A percentile compares a stretch with the other conserved stretches of the same genome.
These are phyloP conservation scores for Penaeus vannamei DNA, from an alignment of 1,140 invertebrate genomes.

Conservation along the genomic window DNA sequence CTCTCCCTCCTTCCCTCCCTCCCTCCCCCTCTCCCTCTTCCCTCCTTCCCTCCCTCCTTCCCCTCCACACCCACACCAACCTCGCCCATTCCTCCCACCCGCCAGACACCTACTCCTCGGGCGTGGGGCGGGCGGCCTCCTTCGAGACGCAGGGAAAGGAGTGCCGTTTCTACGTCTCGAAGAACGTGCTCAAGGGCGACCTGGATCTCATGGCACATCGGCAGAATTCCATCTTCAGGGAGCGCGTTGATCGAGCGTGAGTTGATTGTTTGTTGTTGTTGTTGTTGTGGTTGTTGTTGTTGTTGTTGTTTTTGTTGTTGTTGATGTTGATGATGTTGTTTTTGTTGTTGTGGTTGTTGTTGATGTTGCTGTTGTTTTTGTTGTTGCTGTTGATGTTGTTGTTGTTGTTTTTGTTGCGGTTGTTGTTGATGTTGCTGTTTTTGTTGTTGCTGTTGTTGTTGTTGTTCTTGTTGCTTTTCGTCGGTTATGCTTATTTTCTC, in stretches of 20 bases:
- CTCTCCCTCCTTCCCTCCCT: too few relatives aligned
- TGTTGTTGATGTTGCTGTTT: not conserved
- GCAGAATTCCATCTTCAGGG: slow-evolving; percentile 51
- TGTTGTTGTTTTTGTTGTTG: not conserved
- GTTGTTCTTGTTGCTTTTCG: not conserved
- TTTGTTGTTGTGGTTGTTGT: not conserved
- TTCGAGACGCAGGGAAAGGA: slow-evolving; percentile 24
- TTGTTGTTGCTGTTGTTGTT: not conserved
- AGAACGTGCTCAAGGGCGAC: slow-evolving; percentile 34
- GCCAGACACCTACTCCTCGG: slow-evolving; percentile 52
- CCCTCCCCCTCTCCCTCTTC: too few relatives aligned
- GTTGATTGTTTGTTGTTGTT: not conserved
- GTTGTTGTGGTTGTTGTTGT: not conserved
- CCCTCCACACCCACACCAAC: too few relatives aligned
- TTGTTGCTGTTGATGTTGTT: not conserved
- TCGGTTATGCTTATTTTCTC: too few relatives aligned
- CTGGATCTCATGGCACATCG: slow-evolving; percentile 45
- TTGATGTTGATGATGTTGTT: not conserved
- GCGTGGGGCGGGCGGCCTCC: slow-evolving; percentile 44
- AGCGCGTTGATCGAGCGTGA: slow-evolving; percentile 37
- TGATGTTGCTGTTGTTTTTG: not conserved
- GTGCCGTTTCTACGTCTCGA: slow-evolving; percentile 36
- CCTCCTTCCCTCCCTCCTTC: too few relatives aligned
- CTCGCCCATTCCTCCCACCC: not conserved
- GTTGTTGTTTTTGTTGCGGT: not conserved